phyloP scores from a whole-genome alignment of 1,140 invertebrate genomes.

The Drosophila kikkawai region DNA sequence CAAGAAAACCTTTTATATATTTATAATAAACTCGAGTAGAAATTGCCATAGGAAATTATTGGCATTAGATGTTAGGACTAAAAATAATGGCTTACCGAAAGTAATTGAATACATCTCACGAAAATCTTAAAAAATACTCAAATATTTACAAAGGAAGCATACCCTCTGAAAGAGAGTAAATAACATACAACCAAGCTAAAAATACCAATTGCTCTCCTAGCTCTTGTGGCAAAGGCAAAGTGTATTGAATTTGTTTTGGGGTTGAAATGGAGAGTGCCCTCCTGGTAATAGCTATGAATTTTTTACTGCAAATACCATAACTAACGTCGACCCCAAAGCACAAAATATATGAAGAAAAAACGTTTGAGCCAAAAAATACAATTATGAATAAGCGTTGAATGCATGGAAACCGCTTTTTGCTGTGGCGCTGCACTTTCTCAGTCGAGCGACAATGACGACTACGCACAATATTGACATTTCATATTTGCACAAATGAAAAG shows the following conservation, averaged over 20 bases:
- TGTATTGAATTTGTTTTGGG: slow-evolving; percentile 70
- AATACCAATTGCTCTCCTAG: slow-evolving; percentile 51
- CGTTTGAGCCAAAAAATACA: slow-evolving; percentile 19
- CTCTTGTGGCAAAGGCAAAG: slow-evolving; percentile 70
- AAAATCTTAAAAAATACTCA: too few relatives aligned
- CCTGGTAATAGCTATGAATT: slow-evolving; percentile 64
- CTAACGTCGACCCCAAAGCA: slow-evolving; percentile 29
- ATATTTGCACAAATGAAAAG: slow-evolving; percentile 85
- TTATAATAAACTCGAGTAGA: not conserved
- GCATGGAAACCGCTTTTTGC: slow-evolving; percentile 35
- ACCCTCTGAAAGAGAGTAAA: not conserved
- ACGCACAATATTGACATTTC: slow-evolving; percentile 84
- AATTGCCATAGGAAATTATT: not conserved
- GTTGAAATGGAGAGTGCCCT: slow-evolving; percentile 47
- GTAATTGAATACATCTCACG: too few relatives aligned
- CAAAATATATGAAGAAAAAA: slow-evolving; percentile 13
- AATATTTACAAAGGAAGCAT: not conserved
- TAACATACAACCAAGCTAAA: slow-evolving; percentile 1
- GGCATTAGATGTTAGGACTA: too few relatives aligned
- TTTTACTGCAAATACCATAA: slow-evolving; percentile 63
- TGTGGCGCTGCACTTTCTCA: slow-evolving; percentile 77
- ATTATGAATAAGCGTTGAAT: slow-evolving; percentile 37
- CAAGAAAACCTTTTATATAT: not conserved
- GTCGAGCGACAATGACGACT: slow-evolving; percentile 37
- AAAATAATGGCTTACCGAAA: not conserved